A percentile compares a stretch with the other conserved stretches of the same genome.
These are phyloP conservation scores for Strigamia maritima DNA, from an alignment of 2,888 invertebrate species.

Conservation along the genomic window DNA sequence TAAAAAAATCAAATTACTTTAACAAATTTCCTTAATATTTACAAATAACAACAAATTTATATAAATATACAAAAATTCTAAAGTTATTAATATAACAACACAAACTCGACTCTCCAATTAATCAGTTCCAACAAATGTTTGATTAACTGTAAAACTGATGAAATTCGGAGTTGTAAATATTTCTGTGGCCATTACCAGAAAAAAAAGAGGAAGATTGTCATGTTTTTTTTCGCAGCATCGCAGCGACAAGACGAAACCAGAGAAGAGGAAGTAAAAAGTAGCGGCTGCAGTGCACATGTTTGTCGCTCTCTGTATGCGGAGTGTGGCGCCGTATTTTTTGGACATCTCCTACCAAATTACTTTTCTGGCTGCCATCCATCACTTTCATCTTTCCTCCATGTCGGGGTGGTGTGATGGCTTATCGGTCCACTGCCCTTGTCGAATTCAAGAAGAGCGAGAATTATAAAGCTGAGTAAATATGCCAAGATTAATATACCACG, in stretches of 20 bases:
- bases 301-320: background rate
- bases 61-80: too few relatives aligned
- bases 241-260: background rate
- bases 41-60: too few relatives aligned
- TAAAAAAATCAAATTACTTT: too few relatives aligned
- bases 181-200: too few relatives aligned
- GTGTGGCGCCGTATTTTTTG: slow-evolving; percentile 26
- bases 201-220: background rate
- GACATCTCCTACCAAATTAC: slow-evolving; percentile 24
- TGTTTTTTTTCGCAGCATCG: background rate
- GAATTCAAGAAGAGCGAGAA: background rate
- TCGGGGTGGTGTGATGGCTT: slow-evolving; percentile 18
- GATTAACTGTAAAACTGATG: too few relatives aligned
- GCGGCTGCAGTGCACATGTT: slow-evolving; percentile 13
- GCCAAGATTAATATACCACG: background rate
- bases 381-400: slow-evolving; percentile 21
- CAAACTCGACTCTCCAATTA: too few relatives aligned
- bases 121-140: too few relatives aligned
- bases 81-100: too few relatives aligned
- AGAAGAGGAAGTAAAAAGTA: background rate
- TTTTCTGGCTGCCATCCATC: slow-evolving; percentile 12
- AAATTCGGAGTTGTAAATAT: too few relatives aligned
- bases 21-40: too few relatives aligned
- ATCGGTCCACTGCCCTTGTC: slow-evolving; percentile 19
- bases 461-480: background rate